Percentiles rank a stretch among this genome's conserved stretches.
Conservation (phyloP, 2,888 invertebrate species). For the Poecilobothrus nobilitatus region DNA sequence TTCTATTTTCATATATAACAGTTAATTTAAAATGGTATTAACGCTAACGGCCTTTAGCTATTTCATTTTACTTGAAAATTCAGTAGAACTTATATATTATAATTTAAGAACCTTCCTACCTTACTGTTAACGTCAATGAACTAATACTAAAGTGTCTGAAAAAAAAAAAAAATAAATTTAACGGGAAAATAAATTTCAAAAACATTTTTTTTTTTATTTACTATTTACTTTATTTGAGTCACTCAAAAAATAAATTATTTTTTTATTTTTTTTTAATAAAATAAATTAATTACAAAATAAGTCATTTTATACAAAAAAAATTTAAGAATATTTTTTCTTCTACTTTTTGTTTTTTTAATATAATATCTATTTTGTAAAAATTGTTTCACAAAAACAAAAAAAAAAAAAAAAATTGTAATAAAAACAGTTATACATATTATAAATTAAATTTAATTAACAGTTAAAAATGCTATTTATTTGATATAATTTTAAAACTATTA, state of each 20-base stretch:
- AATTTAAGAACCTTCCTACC: no score
- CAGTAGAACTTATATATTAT: no score
- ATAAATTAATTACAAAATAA: slow-evolving; percentile 4
- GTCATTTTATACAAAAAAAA: neutral
- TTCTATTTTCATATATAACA: no score
- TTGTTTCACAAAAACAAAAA: neutral
- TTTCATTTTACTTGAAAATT: no score
- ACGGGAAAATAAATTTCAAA: no score
- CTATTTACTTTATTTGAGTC: neutral
- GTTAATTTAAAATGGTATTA: no score
- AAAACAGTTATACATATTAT: neutral
- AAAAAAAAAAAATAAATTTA: no score
- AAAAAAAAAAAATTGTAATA: neutral
- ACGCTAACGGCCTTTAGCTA: no score
- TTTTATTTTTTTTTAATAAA: no score
- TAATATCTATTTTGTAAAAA: no score
- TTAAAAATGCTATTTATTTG: neutral
- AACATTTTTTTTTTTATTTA: neutral
- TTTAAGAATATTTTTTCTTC: neutral
- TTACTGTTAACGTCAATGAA: no score
- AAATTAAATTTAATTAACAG: neutral
- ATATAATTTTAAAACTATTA: neutral
- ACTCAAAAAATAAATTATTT: neutral
- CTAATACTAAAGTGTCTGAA: no score
- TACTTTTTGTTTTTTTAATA: neutral